Conservation (phyloP, 1,140 invertebrate genomes). For the Neuroterus valhalla region DNA sequence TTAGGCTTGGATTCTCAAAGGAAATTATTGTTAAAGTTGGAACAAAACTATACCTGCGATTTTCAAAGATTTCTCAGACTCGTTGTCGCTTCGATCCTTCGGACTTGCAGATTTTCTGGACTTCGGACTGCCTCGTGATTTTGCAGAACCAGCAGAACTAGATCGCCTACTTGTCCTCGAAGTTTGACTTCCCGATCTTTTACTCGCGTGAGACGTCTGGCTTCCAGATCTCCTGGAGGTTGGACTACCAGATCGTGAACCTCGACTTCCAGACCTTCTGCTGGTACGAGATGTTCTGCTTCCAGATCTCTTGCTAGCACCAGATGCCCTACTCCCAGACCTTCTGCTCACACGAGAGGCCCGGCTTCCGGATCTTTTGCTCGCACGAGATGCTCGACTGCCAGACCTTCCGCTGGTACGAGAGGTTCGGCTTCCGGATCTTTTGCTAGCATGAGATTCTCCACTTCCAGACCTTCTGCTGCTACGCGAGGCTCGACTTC, state of each 20-base stretch:
- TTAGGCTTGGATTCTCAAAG: neutral
- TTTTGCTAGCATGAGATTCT: constrained; percentile 33
- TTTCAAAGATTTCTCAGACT: constrained; percentile 63
- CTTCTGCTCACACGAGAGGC: constrained; percentile 33
- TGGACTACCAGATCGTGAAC: constrained; percentile 12
- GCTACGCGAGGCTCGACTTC: constrained; percentile 43
- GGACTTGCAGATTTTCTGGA: constrained; percentile 69
- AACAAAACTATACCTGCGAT: constrained; percentile 47
- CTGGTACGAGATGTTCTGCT: constrained; percentile 40
- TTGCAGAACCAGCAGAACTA: constrained; percentile 39
- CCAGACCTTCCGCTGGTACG: constrained; percentile 50
- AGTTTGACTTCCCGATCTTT: constrained; percentile 77
- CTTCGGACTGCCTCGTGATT: constrained; percentile 41
- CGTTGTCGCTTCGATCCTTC: constrained; percentile 68
- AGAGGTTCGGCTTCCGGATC: constrained; percentile 42
- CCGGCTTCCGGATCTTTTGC: constrained; percentile 37
- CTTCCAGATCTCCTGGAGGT: constrained; percentile 38
- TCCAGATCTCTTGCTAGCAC: constrained; percentile 40
- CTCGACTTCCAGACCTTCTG: constrained; percentile 47
- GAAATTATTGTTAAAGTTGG: constrained; percentile 7
- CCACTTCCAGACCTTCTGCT: constrained; percentile 45
- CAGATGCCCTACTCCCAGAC: constrained; percentile 29
- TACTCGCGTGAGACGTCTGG: constrained; percentile 57
- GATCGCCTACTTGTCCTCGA: constrained; percentile 57
- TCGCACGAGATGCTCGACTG: constrained; percentile 39